Evolutionary conservation across 1,140 invertebrate genomes (phyloP).

Genomic region (Drosophila subpulchrella): DNA sequence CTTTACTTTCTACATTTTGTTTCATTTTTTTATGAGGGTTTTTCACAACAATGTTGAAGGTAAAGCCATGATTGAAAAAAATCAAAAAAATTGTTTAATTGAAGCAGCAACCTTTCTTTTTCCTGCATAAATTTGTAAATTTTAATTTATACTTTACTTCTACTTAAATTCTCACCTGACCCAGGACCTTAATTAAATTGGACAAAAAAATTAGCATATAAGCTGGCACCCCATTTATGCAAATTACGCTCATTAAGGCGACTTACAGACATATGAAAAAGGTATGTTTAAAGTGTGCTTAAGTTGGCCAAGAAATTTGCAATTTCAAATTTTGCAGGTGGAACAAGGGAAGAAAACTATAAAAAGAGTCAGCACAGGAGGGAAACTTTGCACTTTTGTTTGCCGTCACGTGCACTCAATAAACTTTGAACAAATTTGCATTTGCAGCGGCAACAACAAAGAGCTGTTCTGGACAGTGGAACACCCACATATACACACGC

Average conservation of each 20-base stretch:
- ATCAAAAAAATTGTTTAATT: not conserved
- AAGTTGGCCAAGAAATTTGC: constrained; percentile 61
- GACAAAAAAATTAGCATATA: constrained; percentile 34
- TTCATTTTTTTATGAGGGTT: no score
- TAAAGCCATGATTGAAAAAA: no score
- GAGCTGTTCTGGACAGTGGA: constrained; percentile 26
- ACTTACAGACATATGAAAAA: constrained; percentile 20
- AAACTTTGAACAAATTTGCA: constrained; percentile 84
- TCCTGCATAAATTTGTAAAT: constrained; percentile 10
- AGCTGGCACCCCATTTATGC: constrained; percentile 36
- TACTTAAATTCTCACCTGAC: constrained; percentile 11
- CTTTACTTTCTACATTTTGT: no score
- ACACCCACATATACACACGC: constrained; percentile 12
- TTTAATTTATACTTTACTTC: constrained; percentile 1
- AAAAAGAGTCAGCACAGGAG: constrained; percentile 21
- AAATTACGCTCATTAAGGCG: constrained; percentile 40
- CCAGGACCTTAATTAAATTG: constrained; percentile 44
- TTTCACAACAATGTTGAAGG: no score
- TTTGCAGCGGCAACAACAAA: constrained; percentile 57
- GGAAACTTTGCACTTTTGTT: constrained; percentile 79
- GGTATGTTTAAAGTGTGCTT: constrained; percentile 32
- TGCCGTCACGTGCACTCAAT: constrained; percentile 83
- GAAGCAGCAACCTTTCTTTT: not conserved
- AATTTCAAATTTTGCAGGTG: constrained; percentile 55
- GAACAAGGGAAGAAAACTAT: constrained; percentile 35